Evolutionary conservation across 1,140 invertebrate species (phyloP).

Genomic region (Sogatella furcifera): DNA sequence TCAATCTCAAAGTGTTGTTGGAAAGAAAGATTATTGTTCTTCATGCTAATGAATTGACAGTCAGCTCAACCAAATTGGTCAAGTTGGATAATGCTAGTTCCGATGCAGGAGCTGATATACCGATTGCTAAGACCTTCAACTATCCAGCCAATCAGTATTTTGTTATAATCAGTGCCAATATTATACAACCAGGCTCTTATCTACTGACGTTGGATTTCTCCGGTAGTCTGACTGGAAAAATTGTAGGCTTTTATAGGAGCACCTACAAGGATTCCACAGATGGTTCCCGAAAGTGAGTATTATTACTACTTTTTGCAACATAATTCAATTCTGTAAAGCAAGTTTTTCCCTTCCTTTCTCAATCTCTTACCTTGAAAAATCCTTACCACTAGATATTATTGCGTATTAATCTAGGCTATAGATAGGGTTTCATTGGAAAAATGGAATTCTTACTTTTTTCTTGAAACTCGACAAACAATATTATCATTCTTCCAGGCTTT

Average conservation of each 20-base stretch:
- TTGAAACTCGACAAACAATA: no score
- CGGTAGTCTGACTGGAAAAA: conserved; percentile 52
- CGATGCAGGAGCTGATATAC: not conserved
- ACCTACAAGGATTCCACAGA: conserved; percentile 44
- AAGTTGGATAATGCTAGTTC: not conserved
- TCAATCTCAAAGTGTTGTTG: not conserved
- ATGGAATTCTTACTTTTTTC: no score
- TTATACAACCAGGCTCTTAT: conserved; percentile 46
- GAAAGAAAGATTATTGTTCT: not conserved
- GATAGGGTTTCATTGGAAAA: no score
- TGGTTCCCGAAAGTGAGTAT: conserved; percentile 45
- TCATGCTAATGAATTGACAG: not conserved
- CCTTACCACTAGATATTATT: no score
- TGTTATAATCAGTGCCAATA: conserved; percentile 42
- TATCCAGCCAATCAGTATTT: conserved; percentile 52
- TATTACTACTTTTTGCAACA: no score
- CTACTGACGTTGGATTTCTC: conserved; percentile 51
- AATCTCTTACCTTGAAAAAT: no score
- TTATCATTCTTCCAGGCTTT: no score
- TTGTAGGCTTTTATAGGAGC: conserved; percentile 71
- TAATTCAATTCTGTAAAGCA: no score
- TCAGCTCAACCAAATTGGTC: not conserved
- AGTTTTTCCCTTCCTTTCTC: no score
- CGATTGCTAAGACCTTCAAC: conserved; percentile 31
- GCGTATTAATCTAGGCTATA: no score